Evolutionary conservation across 2,797 vertebrate species (phyloP), one percentile per base, ranked within the genome.

Genomic region (Acanthurus tractus): DNA sequence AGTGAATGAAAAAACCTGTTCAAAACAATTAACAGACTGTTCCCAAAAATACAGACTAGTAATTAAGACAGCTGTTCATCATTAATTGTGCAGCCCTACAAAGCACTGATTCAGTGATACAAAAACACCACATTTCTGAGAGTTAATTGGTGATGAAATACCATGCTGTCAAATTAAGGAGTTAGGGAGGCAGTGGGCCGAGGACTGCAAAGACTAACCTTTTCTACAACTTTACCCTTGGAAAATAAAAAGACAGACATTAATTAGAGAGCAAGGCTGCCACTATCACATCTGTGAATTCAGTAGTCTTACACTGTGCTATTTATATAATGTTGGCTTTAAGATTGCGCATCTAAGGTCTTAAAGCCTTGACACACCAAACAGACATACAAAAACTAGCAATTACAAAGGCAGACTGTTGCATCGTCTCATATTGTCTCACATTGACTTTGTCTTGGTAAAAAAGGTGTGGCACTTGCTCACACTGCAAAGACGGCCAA

Each of bases 201-300:
- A 84, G 18, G 68, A 40, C 77, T 65, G 54, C 34, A 84, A 75
- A 74, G 54, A 92, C 86, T 72, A 89, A 94, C 93, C 93, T 95
- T 93, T 81, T 93, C 94, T 84, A 95, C 87, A 87, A 94, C 87
- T 94, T 94, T 95, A 84, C 59, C 90, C 93, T 94, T 94, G 25
- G 85, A 75, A 79, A 56, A 54, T 15, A 72, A 40, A 86, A 52
- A 77, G 54, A 89, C 2, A 81, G 14, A 55, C 29, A 70, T 36
- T 40, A 5, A 78, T 88, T 74, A 92, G 64, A 88, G 46, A 63
- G 29, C 12, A 56, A 63, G 34, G 58, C 45, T 1, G 18, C 34
- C 59, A 53, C n/a, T 29, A 55, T 52, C 12, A 79, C 44, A 73
- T 3, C 59, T 49, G 18, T 38, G 23, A 70, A 68, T n/a, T 38